These are phyloP conservation scores for Calidris pygmaea DNA, from an alignment of 2,113 vertebrate species.

Conservation along the genomic window DNA sequence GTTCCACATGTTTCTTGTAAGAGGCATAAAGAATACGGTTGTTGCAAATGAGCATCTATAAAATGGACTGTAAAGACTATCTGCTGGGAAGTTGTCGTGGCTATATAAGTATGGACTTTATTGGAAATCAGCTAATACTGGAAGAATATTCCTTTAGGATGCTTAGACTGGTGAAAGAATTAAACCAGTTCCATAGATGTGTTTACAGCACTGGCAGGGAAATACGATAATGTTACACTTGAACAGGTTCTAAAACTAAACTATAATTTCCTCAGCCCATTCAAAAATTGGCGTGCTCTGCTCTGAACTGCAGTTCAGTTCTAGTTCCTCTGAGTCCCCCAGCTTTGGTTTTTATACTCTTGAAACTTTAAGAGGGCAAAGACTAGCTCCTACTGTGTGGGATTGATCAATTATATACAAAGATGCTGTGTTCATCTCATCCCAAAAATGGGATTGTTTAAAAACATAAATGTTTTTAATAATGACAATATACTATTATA, in stretches of 20 bases:
- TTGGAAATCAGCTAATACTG: slow-evolving; percentile 4
- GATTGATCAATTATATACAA: not conserved
- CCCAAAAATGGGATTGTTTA: no score
- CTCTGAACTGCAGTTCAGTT: not conserved
- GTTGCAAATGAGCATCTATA: not conserved
- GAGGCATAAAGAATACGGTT: not conserved
- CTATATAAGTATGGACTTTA: not conserved
- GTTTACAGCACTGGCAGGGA: not conserved
- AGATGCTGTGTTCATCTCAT: not conserved
- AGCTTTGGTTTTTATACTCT: not conserved
- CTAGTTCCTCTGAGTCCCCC: not conserved
- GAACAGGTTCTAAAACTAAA: slow-evolving; percentile 7
- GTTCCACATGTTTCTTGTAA: not conserved
- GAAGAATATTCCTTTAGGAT: not conserved
- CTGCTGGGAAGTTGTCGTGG: not conserved
- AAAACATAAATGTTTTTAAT: not conserved
- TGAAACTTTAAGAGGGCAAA: not conserved
- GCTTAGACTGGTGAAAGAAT: not conserved
- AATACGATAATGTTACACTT: not conserved
- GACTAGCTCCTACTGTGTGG: not conserved
- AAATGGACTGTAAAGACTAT: not conserved
- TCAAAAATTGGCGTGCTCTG: not conserved
- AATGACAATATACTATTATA: not conserved
- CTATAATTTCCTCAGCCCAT: not conserved
- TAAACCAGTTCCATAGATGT: not conserved